Percentiles rank a stretch among this genome's conserved stretches.
These are phyloP conservation scores for Agrochola litura DNA, from an alignment of 2,888 invertebrate genomes.

Conservation along the genomic window DNA sequence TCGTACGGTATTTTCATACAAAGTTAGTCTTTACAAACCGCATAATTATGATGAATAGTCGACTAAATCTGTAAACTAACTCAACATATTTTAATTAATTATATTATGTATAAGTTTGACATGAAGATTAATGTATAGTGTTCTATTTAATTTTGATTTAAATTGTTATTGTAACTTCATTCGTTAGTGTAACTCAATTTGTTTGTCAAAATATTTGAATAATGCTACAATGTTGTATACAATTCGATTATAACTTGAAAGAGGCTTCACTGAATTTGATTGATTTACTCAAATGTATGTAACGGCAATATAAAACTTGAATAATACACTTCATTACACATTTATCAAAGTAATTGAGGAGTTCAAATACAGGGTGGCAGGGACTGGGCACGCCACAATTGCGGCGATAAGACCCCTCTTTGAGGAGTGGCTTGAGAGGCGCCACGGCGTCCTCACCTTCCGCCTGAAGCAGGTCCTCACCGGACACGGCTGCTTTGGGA, in stretches of 20 bases:
- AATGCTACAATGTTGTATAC: conserved; percentile 17
- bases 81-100: conserved; percentile 24
- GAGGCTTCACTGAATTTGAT: conserved; percentile 27
- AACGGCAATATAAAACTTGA: background rate
- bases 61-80: conserved; percentile 3
- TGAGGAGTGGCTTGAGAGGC: too few relatives aligned
- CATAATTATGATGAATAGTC: conserved; percentile 34
- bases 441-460: too few relatives aligned
- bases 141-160: conserved; percentile 1
- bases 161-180: conserved; percentile 16
- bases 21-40: conserved; percentile 1
- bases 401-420: too few relatives aligned
- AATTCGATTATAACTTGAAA: conserved; percentile 21
- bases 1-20: background rate
- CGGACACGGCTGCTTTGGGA: too few relatives aligned
- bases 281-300: conserved; percentile 11
- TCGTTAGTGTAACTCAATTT: conserved; percentile 28
- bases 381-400: too few relatives aligned
- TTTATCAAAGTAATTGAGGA: background rate
- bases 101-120: conserved; percentile 10
- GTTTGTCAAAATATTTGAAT: conserved; percentile 33
- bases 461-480: too few relatives aligned
- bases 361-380: background rate
- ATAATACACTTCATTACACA: background rate
- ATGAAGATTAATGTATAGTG: conserved; percentile 22